Percentiles rank a stretch among this genome's conserved stretches.
Conservation (phyloP, 2,797 vertebrate species). For the Falco concolor region DNA sequence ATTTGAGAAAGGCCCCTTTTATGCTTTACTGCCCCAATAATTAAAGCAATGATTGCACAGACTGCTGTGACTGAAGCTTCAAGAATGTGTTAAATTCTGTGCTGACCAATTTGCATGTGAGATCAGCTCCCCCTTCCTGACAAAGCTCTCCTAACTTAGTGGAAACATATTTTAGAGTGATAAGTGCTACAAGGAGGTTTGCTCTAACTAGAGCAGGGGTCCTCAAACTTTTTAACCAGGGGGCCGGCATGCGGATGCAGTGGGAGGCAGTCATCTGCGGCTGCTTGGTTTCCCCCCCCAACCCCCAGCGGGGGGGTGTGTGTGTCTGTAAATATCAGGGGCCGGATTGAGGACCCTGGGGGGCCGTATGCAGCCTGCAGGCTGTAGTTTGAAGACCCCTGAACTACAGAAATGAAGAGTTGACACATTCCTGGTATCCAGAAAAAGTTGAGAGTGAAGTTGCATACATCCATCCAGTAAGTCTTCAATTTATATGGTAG, state of each 20-base stretch:
- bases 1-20: rapidly evolving
- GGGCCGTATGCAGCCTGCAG: too few species aligned
- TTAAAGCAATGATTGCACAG: background rate
- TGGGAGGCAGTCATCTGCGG: too few species aligned
- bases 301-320: too few species aligned
- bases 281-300: too few species aligned
- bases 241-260: too few species aligned
- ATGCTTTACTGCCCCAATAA: background rate
- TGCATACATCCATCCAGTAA: background rate
- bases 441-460: background rate
- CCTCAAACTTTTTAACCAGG: too few species aligned
- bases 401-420: background rate
- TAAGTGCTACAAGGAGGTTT: background rate
- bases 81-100: background rate
- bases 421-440: background rate
- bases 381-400: too few species aligned
- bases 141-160: background rate
- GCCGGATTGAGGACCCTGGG: too few species aligned
- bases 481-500: background rate
- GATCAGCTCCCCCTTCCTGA: background rate
- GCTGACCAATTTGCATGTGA: background rate
- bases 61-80: background rate
- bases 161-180: background rate
- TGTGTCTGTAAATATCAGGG: too few species aligned
- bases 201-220: background rate